A percentile compares a stretch with the other conserved stretches of the same genome.
Conservation (phyloP, 2,113 vertebrate species). For the Lepus europaeus region DNA sequence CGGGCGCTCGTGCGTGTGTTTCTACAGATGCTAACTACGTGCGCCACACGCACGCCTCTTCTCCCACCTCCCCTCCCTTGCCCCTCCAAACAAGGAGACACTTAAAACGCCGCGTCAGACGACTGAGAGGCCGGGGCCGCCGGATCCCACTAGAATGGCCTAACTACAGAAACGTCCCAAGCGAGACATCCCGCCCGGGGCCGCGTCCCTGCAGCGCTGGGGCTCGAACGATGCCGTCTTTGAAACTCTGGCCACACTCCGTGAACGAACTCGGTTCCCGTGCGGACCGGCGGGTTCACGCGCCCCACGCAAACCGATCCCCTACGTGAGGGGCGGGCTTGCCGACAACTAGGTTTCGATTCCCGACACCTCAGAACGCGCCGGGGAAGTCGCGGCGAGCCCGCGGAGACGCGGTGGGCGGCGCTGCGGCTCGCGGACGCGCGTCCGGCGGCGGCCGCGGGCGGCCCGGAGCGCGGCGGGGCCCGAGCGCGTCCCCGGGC, state of each 20-base stretch:
- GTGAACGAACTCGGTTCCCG: no score
- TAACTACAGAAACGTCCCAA: conserved; percentile 37
- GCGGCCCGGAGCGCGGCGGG: not conserved
- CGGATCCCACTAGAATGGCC: not conserved
- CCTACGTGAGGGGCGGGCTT: not conserved
- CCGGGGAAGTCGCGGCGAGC: not conserved
- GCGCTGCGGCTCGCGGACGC: not conserved
- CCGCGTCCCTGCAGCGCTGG: not conserved
- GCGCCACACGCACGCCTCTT: no score
- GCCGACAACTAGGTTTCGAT: conserved; percentile 61
- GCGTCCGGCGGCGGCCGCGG: not conserved
- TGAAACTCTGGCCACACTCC: fast-evolving
- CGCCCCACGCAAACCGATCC: not conserved
- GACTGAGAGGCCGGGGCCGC: not conserved
- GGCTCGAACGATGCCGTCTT: not conserved
- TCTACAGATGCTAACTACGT: fast-evolving
- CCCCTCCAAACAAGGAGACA: not conserved
- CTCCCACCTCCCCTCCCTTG: not conserved
- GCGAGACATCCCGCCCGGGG: not conserved
- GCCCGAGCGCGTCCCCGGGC: not conserved
- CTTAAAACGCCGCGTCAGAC: not conserved
- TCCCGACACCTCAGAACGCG: conserved; percentile 50
- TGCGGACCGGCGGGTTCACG: not conserved
- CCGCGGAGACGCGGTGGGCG: not conserved
- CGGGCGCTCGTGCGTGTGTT: fast-evolving